These are phyloP conservation scores for Oncopodura yosiiana DNA, from an alignment of 1,140 invertebrate genomes.

Conservation along the genomic window DNA sequence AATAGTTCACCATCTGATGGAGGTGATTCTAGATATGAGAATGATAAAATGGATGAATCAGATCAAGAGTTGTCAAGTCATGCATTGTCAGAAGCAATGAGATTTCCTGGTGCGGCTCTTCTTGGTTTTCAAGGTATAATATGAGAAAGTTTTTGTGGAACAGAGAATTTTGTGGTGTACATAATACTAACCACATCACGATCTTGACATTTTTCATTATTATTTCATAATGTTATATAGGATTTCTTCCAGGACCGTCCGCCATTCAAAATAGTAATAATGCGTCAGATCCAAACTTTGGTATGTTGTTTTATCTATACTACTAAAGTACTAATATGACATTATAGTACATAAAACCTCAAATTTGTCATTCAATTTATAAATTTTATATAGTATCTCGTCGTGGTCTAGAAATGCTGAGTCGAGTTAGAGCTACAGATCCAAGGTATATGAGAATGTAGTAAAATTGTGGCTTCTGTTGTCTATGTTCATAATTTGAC, in stretches of 20 bases:
- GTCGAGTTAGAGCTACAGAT: constrained; percentile 78
- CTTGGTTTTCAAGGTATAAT: constrained; percentile 57
- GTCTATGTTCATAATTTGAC: no score
- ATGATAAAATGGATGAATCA: constrained; percentile 21
- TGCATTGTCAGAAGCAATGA: constrained; percentile 22
- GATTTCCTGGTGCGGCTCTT: constrained; percentile 46
- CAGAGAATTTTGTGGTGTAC: no score
- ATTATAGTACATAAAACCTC: not conserved
- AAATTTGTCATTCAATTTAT: not conserved
- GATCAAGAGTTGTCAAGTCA: constrained; percentile 24
- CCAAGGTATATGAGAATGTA: no score
- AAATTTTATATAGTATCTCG: constrained; percentile 6
- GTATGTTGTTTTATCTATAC: constrained; percentile 53
- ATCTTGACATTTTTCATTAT: no score
- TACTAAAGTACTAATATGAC: not conserved
- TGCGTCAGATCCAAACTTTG: constrained; percentile 57
- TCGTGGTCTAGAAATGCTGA: constrained; percentile 5
- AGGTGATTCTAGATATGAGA: constrained; percentile 18
- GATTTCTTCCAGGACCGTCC: constrained; percentile 69
- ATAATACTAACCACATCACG: no score
- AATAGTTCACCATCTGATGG: constrained; percentile 27
- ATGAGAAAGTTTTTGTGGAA: not conserved
- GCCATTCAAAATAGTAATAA: constrained; percentile 57
- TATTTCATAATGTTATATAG: constrained; percentile 44
- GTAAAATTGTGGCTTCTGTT: no score